Percentiles rank a stretch among this genome's conserved stretches.
Evolutionary conservation across 2,888 invertebrate genomes (phyloP).

Genomic region (Erebia palarica): DNA sequence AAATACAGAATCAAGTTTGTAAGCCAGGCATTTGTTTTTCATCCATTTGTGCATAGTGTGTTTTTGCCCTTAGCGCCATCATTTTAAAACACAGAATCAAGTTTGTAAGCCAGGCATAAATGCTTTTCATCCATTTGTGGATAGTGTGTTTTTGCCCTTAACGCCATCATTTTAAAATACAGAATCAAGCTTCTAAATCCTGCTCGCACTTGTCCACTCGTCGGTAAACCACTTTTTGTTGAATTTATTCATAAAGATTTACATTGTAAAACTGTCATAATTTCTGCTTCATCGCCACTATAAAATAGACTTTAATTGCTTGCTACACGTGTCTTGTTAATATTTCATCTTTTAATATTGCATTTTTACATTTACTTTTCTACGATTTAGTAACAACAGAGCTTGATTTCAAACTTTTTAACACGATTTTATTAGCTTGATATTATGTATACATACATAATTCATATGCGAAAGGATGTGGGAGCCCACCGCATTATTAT

Average conservation of each 20-base stretch:
- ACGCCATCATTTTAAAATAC: not conserved
- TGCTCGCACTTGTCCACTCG: not conserved
- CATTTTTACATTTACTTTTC: constrained; percentile 45
- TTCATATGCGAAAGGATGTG: no score
- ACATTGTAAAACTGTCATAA: constrained; percentile 14
- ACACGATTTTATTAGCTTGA: no score
- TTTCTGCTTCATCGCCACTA: constrained; percentile 7
- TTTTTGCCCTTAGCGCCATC: not conserved
- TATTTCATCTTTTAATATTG: constrained; percentile 20
- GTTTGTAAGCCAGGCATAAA: not conserved
- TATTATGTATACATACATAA: no score
- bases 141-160: not conserved
- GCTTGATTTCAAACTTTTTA: constrained; percentile 46
- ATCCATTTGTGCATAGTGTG: no score
- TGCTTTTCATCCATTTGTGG: no score
- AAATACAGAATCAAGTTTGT: no score
- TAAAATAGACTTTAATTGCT: constrained; percentile 3
- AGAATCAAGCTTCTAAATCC: not conserved
- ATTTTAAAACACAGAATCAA: not conserved
- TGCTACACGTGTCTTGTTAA: not conserved
- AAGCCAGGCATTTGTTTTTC: no score
- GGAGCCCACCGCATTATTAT: no score
- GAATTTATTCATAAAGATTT: not conserved
- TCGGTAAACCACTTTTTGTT: constrained; percentile 1
- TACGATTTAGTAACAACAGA: constrained; percentile 56